phyloP scores from a whole-genome alignment of 2,797 vertebrate species.

The Takifugu rubripes region DNA sequence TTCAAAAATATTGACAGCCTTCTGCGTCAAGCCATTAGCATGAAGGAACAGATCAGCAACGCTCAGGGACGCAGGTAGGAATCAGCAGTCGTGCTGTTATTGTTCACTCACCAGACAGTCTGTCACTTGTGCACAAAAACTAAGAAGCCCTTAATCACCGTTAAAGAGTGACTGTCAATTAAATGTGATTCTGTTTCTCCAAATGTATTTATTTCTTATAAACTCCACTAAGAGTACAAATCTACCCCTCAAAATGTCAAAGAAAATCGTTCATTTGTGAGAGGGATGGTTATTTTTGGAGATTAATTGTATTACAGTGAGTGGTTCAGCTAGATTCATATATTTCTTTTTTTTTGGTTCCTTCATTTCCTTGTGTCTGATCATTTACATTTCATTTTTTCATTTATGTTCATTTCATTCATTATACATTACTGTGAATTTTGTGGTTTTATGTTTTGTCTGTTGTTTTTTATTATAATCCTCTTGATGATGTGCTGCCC shows the following conservation, averaged over 20 bases:
- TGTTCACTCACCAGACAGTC: not conserved
- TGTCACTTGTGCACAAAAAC: no score
- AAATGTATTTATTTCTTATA: no score
- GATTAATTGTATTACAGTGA: not conserved
- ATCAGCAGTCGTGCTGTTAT: conserved; percentile 16
- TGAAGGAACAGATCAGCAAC: conserved; percentile 85
- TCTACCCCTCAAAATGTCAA: no score
- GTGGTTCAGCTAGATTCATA: not conserved
- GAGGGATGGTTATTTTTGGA: no score
- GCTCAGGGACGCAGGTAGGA: conserved; percentile 89
- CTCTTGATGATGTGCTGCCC: conserved; percentile 65
- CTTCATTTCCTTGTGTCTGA: not conserved
- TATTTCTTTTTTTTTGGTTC: not conserved
- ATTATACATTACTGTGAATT: not conserved
- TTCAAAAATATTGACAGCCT: conserved; percentile 92
- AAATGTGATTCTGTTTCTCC: no score
- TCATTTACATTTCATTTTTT: not conserved
- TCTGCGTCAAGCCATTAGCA: conserved; percentile 85
- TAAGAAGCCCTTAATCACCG: no score
- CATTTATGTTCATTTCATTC: not conserved
- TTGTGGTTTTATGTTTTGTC: conserved; percentile 16
- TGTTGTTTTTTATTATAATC: conserved; percentile 52
- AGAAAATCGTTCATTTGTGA: no score
- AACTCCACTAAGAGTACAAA: no score
- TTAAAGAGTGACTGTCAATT: no score